Conservation (phyloP, 2,113 vertebrate species). For the Microtus richardsoni region DNA sequence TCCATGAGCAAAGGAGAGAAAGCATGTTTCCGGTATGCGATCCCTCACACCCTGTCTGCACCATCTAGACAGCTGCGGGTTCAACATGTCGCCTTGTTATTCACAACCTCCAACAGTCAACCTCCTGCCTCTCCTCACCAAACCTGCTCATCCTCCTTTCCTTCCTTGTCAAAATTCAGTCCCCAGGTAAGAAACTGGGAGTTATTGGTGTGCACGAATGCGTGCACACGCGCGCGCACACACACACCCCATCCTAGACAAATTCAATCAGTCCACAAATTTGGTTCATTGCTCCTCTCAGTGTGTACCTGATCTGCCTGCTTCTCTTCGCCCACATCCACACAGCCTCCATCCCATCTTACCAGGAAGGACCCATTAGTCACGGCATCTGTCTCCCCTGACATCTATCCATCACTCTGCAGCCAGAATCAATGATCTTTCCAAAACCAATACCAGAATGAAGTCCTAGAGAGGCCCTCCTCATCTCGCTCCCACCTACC, state of each 20-base stretch:
- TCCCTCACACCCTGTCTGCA: rapidly evolving
- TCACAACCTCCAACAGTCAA: not conserved
- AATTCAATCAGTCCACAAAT: not conserved
- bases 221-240: rapidly evolving
- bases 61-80: not conserved
- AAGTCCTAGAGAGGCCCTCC: not conserved
- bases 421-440: not conserved
- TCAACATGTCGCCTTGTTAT: too few species aligned
- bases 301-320: not conserved
- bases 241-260: too few species aligned
- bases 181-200: not conserved
- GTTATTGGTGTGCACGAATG: not conserved
- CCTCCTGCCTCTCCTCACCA: not conserved
- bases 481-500: not conserved
- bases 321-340: not conserved
- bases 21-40: too few species aligned
- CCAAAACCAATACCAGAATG: not conserved
- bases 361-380: not conserved
- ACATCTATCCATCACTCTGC: not conserved
- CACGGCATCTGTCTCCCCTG: not conserved
- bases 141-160: too few species aligned
- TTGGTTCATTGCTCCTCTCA: not conserved
- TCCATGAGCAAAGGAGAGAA: too few species aligned
- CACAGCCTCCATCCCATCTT: not conserved
- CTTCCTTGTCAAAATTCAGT: not conserved